A percentile compares a stretch with the other conserved stretches of the same genome.
Conservation (phyloP, 2,113 vertebrate species). For the Lepus europaeus region DNA sequence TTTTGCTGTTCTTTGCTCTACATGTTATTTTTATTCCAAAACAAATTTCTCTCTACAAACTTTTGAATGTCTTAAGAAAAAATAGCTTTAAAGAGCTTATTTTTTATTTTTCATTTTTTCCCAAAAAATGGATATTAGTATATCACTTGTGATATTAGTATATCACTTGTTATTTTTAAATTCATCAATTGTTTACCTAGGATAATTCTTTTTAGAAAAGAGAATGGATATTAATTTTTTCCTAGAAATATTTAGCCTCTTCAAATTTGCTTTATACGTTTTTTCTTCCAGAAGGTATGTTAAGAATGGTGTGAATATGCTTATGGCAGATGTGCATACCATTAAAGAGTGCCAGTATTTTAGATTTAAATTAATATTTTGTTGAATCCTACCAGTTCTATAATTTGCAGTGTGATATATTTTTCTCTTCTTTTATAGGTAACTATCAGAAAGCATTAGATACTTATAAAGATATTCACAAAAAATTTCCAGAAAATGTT, state of each 20-base stretch:
- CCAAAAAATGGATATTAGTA: constrained; percentile 8
- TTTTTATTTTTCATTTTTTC: constrained; percentile 51
- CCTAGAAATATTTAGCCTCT: not conserved
- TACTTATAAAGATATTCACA: constrained; percentile 96
- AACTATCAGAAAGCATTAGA: constrained; percentile 98
- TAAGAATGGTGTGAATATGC: not conserved
- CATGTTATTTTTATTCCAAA: constrained; percentile 14
- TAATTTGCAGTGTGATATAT: constrained; percentile 18
- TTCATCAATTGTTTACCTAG: not conserved
- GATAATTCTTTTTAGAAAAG: constrained; percentile 32
- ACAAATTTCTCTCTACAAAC: constrained; percentile 26
- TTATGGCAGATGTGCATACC: not conserved
- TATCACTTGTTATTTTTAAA: constrained; percentile 36
- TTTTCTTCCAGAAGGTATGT: constrained; percentile 2
- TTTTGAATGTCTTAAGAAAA: constrained; percentile 50
- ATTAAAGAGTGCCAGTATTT: constrained; percentile 10
- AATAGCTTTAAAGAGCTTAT: not conserved
- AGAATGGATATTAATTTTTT: not conserved
- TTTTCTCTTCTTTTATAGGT: constrained; percentile 88
- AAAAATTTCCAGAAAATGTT: constrained; percentile 96
- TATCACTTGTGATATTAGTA: not conserved
- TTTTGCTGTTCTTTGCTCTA: constrained; percentile 37
- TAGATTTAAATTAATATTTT: constrained; percentile 51
- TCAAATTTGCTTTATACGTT: constrained; percentile 34
- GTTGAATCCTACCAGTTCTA: constrained; percentile 32